Base-by-base conservation (phyloP, 2,797 vertebrate genomes). In the Phataginus tetradactyla region DNA sequence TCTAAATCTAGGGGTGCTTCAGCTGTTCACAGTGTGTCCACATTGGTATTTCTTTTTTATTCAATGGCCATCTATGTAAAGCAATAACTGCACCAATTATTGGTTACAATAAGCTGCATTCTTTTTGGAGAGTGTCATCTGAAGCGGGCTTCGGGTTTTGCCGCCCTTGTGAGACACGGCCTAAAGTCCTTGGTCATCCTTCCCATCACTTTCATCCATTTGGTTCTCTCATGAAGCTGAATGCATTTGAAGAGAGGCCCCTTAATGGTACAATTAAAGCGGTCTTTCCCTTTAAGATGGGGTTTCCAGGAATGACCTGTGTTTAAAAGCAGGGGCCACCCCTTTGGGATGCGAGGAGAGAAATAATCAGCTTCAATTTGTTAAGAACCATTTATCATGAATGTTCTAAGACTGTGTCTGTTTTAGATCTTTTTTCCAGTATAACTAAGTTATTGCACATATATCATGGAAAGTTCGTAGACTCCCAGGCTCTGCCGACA, bases 321-420 rank as follows among this genome's bases (percentile, higher is more conserved):
- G 49, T 93, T 97, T 94, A 63, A 96, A 95, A 96, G 97, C 85
- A 61, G 95, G 94, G 81, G 69, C 74, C 90, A 79, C 96, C 90
- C 95, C 90, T 78, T 59, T 78, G 61, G 72, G 81, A 77, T 21
- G 42, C 0, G 4, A 90, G 78, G 64, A 96, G 78, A 89, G 91
- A 77, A 94, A 84, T 68, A 68, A 95, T 93, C 92, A 96, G 95
- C 75, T 91, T 80, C 78, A 86, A 95, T 92, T 95, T 94, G 88
- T 49, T 93, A 90, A 95, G 87, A 97, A 72, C 69, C 94, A 95
- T 96, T 92, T 91, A 81, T 96, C 95, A 96, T 0, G 37, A 59
- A 77, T 29, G 69, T 45, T 53, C 85, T 66, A 49, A 92, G 74
- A 32, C 72, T 66, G 57, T 34, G 78, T 78, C 94, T 91, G 83